phyloP scores from a whole-genome alignment of 2,797 vertebrate species.

The Sebastiscus albofasciatus region DNA sequence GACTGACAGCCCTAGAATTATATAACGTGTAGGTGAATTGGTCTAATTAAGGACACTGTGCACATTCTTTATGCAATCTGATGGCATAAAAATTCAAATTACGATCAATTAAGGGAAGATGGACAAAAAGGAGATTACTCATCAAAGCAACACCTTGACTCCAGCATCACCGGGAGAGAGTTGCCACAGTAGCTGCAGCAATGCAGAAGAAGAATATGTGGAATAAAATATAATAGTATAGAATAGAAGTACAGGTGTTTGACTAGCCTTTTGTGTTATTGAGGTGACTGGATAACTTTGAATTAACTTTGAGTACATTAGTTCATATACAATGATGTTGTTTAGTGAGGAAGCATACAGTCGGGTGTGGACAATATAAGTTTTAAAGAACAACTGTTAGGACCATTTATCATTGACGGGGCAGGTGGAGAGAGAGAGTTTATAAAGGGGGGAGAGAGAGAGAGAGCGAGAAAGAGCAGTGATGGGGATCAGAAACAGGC shows the following conservation, averaged over 20 bases:
- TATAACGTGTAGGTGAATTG: neutral
- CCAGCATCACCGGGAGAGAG: neutral
- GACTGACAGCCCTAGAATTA: neutral
- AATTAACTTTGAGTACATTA: slow-evolving; percentile 7
- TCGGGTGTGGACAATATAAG: neutral
- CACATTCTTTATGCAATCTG: neutral
- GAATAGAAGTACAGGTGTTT: neutral
- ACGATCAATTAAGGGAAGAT: neutral
- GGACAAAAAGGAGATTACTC: neutral
- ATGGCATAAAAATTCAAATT: neutral
- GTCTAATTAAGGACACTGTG: neutral
- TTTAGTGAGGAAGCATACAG: slow-evolving; percentile 3
- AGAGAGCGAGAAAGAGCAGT: slow-evolving; percentile 72
- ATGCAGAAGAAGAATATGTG: slow-evolving; percentile 6
- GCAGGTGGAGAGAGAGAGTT: neutral
- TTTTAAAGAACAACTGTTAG: slow-evolving; percentile 21
- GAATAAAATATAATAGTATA: neutral
- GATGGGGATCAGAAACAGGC: slow-evolving; percentile 84
- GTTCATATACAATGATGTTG: slow-evolving; percentile 10
- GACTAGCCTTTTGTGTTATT: neutral
- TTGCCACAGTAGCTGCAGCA: slow-evolving; percentile 13
- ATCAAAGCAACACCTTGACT: slow-evolving; percentile 6
- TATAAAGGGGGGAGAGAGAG: slow-evolving; percentile 7
- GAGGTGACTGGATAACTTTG: slow-evolving; percentile 6
- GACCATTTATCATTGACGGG: slow-evolving; percentile 9